phyloP scores from a whole-genome alignment of 2,888 invertebrate species.

The Dicroscelio sp. region DNA sequence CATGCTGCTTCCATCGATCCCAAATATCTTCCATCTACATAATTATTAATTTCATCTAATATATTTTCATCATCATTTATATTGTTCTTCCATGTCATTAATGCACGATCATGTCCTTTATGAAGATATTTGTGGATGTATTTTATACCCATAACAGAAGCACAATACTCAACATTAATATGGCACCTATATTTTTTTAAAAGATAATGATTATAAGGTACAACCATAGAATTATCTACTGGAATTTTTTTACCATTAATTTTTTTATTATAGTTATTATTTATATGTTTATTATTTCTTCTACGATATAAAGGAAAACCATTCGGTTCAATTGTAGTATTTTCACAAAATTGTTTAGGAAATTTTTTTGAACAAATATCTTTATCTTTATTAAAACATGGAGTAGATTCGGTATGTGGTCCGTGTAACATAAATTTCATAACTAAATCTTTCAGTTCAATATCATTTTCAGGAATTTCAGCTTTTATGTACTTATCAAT shows the following conservation, averaged over 20 bases:
- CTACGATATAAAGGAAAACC: conserved; percentile 21
- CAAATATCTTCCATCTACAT: conserved; percentile 69
- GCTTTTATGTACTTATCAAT: conserved; percentile 19
- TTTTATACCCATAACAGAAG: conserved; percentile 72
- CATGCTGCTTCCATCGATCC: conserved; percentile 62
- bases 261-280: not conserved
- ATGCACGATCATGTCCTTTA: conserved; percentile 72
- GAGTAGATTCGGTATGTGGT: conserved; percentile 7
- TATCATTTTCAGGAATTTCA: conserved; percentile 26
- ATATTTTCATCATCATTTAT: not conserved
- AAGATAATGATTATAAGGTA: conserved; percentile 68
- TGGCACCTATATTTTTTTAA: conserved; percentile 72
- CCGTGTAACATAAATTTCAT: conserved; percentile 29
- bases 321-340: conserved; percentile 10
- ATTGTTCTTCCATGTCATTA: no score
- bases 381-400: not conserved
- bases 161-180: conserved; percentile 79
- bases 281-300: not conserved
- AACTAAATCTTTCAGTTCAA: conserved; percentile 1
- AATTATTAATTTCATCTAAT: conserved; percentile 25
- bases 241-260: conserved; percentile 38
- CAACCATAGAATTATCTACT: conserved; percentile 74
- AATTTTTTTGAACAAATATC: conserved; percentile 30
- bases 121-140: conserved; percentile 75
- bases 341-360: conserved; percentile 22